These are phyloP conservation scores for Paramisgurnus dabryanus DNA, from an alignment of 2,113 vertebrate genomes.

Conservation along the genomic window DNA sequence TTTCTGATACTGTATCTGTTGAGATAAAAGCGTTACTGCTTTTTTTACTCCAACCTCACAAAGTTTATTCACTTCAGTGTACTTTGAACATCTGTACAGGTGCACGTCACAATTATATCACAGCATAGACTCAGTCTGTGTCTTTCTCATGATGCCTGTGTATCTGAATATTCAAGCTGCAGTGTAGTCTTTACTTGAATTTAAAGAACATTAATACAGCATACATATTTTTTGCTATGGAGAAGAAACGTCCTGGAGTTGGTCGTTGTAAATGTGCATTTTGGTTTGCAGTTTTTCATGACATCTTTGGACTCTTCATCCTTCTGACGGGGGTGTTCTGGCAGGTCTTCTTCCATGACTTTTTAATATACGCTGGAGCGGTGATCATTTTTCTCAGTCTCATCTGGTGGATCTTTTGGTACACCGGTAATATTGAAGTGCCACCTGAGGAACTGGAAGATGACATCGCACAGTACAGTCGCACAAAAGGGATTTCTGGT, in stretches of 20 bases:
- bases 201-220: not conserved
- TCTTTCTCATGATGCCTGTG: not conserved
- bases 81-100: constrained; percentile 48
- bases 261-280: constrained; percentile 85
- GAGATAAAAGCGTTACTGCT: constrained; percentile 38
- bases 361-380: constrained; percentile 85
- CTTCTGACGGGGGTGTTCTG: constrained; percentile 83
- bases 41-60: constrained; percentile 13
- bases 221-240: constrained; percentile 29
- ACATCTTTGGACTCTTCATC: constrained; percentile 77
- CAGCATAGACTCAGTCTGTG: not conserved
- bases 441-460: constrained; percentile 75
- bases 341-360: constrained; percentile 77
- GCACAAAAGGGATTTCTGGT: constrained; percentile 50
- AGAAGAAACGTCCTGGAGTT: constrained; percentile 62
- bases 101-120: constrained; percentile 24
- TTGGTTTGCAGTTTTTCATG: constrained; percentile 86
- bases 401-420: constrained; percentile 96
- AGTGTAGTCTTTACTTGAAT: not conserved
- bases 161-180: not conserved
- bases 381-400: constrained; percentile 89
- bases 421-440: constrained; percentile 87
- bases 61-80: constrained; percentile 39
- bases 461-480: constrained; percentile 68
- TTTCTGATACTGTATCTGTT: constrained; percentile 14